phyloP scores from a whole-genome alignment of 2,888 invertebrate genomes.

The Cheilosia impressa region DNA sequence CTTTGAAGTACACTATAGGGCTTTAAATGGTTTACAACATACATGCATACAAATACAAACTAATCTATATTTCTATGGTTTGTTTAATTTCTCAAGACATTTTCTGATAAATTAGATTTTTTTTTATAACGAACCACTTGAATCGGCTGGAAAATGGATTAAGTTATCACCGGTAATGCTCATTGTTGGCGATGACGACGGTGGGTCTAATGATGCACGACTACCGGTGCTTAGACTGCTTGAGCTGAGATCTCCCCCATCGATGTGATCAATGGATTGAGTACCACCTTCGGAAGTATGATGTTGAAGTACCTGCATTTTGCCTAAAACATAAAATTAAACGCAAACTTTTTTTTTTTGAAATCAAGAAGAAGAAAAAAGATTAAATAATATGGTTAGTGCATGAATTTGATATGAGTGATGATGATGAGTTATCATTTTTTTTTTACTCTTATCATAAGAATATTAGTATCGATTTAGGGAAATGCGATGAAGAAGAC shows the following conservation, averaged over 20 bases:
- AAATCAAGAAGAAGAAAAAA: conserved; percentile 66
- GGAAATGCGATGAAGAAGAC: conserved; percentile 9
- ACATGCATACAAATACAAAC: conserved; percentile 51
- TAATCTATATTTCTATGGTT: conserved; percentile 42
- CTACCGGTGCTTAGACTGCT: conserved; percentile 94
- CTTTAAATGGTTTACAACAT: conserved; percentile 27
- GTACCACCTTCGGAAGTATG: conserved; percentile 85
- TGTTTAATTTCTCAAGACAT: conserved; percentile 37
- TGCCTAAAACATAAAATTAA: conserved; percentile 78
- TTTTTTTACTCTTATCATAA: conserved; percentile 9
- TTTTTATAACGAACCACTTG: conserved; percentile 86
- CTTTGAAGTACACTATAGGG: conserved; percentile 15
- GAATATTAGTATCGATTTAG: not conserved
- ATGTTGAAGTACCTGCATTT: conserved; percentile 75
- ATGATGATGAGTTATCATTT: conserved; percentile 59
- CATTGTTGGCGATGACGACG: conserved; percentile 88
- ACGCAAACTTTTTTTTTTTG: conserved; percentile 75
- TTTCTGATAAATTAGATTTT: conserved; percentile 25
- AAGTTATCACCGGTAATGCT: conserved; percentile 90
- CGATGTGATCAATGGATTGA: conserved; percentile 84
- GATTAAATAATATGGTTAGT: conserved; percentile 62
- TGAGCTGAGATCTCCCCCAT: conserved; percentile 87
- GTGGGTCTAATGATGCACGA: conserved; percentile 89
- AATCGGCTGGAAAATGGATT: conserved; percentile 91
- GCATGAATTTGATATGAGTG: conserved; percentile 67